A percentile compares a stretch with the other conserved stretches of the same genome.
phyloP scores from a whole-genome alignment of 53 echinoderm and acorn worm species.

The Echinometra lucunter region DNA sequence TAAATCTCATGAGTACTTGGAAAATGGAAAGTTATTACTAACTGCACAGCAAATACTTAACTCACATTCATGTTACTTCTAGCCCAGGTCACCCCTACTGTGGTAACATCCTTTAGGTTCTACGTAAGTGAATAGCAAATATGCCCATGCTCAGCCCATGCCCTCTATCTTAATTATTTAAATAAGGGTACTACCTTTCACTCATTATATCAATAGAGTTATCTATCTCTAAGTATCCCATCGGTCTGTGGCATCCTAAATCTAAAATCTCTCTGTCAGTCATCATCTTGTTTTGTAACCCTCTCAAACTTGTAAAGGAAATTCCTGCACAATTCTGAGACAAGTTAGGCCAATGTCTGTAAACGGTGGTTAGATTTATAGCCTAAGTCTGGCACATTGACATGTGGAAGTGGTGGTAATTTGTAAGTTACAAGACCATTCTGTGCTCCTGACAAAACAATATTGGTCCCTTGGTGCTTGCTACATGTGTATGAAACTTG shows the following conservation, averaged over 20 bases:
- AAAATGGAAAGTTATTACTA: neutral
- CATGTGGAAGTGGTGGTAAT: constrained; percentile 55
- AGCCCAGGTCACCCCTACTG: no score
- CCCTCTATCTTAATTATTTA: neutral
- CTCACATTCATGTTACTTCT: no score
- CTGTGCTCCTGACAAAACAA: constrained; percentile 13
- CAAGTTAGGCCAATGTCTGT: neutral
- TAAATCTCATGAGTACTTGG: no score
- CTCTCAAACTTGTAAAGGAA: neutral
- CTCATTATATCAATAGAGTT: neutral
- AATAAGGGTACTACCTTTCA: neutral
- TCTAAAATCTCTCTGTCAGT: neutral
- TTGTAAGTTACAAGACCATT: constrained; percentile 50
- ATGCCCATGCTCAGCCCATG: no score
- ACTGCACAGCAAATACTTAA: neutral
- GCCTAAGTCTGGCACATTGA: neutral
- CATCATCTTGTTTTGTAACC: neutral
- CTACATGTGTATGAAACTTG: constrained; percentile 17
- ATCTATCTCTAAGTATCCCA: neutral
- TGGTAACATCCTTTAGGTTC: no score
- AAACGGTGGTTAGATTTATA: constrained; percentile 40
- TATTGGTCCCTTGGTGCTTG: constrained; percentile 48
- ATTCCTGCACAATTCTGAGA: neutral
- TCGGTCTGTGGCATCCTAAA: neutral
- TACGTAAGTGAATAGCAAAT: no score